Conservation (phyloP, 2,888 invertebrate species). For the Hemaris fuciformis region DNA sequence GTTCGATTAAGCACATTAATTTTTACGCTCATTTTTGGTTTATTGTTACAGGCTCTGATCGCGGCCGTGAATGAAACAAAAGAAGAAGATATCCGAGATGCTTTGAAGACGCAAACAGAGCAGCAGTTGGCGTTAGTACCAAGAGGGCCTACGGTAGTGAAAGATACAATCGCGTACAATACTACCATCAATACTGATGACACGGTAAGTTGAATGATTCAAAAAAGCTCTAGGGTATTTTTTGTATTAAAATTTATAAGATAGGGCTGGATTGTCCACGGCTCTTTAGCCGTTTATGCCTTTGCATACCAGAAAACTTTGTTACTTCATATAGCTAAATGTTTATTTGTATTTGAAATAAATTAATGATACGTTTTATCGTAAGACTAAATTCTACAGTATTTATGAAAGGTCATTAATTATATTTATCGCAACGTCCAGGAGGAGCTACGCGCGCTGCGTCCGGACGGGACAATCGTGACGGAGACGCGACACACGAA, state of each 20-base stretch:
- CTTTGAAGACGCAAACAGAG: slow-evolving; percentile 83
- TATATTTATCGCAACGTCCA: slow-evolving; percentile 26
- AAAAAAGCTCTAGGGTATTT: not conserved
- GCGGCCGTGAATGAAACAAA: slow-evolving; percentile 83
- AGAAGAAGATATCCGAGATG: slow-evolving; percentile 86
- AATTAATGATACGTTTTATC: too few species aligned
- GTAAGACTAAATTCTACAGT: too few species aligned
- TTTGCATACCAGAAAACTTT: too few species aligned
- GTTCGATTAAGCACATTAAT: not conserved
- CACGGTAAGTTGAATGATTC: slow-evolving; percentile 66
- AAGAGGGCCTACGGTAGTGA: slow-evolving; percentile 86
- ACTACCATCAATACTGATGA: slow-evolving; percentile 94
- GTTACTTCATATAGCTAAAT: too few species aligned
- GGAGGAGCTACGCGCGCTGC: slow-evolving; percentile 87
- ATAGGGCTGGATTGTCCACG: too few species aligned
- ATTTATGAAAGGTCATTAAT: too few species aligned
- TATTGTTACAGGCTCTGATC: slow-evolving; percentile 86
- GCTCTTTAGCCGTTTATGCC: too few species aligned
- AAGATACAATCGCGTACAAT: slow-evolving; percentile 87
- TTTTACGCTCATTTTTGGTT: not conserved
- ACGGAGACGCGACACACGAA: slow-evolving; percentile 92
- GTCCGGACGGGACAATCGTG: slow-evolving; percentile 91
- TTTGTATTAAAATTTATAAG: too few species aligned
- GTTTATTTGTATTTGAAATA: too few species aligned
- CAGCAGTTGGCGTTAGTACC: slow-evolving; percentile 83